These are phyloP conservation scores for Orthosia gracilis DNA, from an alignment of 2,888 invertebrate species.

Conservation along the genomic window DNA sequence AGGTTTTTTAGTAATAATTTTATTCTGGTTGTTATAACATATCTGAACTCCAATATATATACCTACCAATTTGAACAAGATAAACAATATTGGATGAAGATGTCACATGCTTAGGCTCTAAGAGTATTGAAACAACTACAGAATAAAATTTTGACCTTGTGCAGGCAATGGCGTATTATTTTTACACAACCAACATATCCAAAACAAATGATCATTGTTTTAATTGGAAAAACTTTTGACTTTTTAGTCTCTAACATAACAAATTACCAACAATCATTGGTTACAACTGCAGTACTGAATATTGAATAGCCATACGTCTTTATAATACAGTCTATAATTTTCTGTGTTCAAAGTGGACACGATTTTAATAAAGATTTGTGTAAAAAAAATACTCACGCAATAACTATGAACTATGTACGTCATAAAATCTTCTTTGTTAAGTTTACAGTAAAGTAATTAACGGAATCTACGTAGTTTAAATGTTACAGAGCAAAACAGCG, in stretches of 20 bases:
- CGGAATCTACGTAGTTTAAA: neutral
- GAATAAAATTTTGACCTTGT: neutral
- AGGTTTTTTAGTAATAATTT: too few species aligned
- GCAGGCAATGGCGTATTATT: neutral
- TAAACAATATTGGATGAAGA: neutral
- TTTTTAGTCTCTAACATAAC: neutral
- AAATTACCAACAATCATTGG: neutral
- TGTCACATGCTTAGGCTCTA: too few species aligned
- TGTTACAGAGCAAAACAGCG: constrained; percentile 2
- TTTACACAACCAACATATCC: neutral
- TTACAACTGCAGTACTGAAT: neutral
- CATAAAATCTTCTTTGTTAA: neutral
- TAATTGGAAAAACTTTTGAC: neutral
- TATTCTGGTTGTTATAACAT: neutral
- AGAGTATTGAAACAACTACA: neutral
- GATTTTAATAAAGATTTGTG: neutral
- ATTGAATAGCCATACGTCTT: neutral
- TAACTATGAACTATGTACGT: neutral
- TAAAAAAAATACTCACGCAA: constrained; percentile 7
- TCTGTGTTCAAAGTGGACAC: neutral
- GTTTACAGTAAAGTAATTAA: neutral
- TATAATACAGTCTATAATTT: neutral
- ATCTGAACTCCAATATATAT: neutral
- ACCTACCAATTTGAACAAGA: neutral
- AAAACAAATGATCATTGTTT: neutral